Evolutionary conservation across 2,888 invertebrate genomes (phyloP), one percentile per base, ranked within the genome.

Genomic region (Drosophila dives): DNA sequence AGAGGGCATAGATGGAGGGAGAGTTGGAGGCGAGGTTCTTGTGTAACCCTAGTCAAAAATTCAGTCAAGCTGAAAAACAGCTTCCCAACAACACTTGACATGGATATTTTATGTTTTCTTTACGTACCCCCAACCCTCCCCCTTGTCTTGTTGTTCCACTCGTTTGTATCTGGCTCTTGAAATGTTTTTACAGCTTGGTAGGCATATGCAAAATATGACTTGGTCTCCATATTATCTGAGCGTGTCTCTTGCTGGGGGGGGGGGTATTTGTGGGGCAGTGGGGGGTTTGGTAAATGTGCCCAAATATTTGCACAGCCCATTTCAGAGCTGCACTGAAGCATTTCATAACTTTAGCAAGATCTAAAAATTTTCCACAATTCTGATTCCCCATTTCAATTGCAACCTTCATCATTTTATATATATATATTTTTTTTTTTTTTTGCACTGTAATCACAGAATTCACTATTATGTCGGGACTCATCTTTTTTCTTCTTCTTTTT

Each of bases 61-160:
- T 80, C 88, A 87, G 85, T 88, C 88, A 86, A 86, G 88, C 87
- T 77, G 88, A 88, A 86, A 87, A 86, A 80, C 74, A 80, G 78
- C 81, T 83, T 84, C 73, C 72, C 72, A 75, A 72, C 80, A 83
- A 78, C 80, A 82, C 82, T 87, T 86, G 83, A 86, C 86, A 83
- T 77, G 70, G 33, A 85, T 73, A 83, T 75, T 73, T 73, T 71
- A 58, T 77, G 77, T 78, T 75, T 71, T 72, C 75, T 56, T 72
- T 63, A 26, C 58, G 6, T 48, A 29, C 29, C 6, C 6, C 29
- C 6, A 6, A 29, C 6, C 29, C 29, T 6, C 29, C 15, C 10
- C 32, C 4, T 34, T 32, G n/a, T 55, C 36, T 20, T 62, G 33
- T 17, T 56, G 54, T 11, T 54, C 29, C 29, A 29, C 29, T 29